Percentiles rank a stretch among this genome's conserved stretches.
Evolutionary conservation across 2,797 vertebrate genomes (phyloP).

Genomic region (Tapera naevia): DNA sequence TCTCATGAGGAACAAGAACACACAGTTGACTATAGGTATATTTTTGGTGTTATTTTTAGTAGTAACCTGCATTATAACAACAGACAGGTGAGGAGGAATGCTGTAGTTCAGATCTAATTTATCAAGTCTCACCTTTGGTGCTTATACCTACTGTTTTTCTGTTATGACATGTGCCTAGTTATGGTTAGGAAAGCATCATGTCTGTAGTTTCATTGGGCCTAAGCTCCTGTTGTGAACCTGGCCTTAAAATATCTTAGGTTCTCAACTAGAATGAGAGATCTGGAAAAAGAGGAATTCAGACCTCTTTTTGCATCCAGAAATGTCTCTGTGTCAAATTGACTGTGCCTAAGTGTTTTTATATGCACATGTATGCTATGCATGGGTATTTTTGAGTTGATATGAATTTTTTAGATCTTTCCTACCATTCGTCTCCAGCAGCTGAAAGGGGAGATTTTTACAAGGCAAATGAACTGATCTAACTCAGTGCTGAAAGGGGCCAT

Average conservation of each 20-base stretch:
- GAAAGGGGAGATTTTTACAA: neutral
- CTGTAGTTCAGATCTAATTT: neutral
- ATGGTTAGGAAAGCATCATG: neutral
- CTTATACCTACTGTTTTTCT: neutral
- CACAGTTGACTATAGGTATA: neutral
- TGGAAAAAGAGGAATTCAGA: neutral
- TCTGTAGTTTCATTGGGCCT: neutral
- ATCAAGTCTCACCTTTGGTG: neutral
- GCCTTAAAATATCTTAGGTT: neutral
- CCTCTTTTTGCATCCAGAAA: neutral
- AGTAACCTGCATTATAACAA: neutral
- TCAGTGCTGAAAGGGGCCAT: neutral
- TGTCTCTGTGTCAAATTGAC: neutral
- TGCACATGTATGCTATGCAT: neutral
- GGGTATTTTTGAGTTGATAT: neutral
- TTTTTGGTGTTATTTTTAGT: neutral
- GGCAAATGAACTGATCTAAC: neutral
- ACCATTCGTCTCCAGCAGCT: neutral
- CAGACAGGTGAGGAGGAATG: neutral
- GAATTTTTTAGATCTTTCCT: neutral
- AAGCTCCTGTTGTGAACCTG: neutral
- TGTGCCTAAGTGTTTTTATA: neutral
- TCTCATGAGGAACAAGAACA: neutral
- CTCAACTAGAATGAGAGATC: neutral
- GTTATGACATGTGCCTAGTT: neutral